These are phyloP conservation scores for Xanthia icteritia DNA, from an alignment of 2,888 invertebrate genomes.

Conservation along the genomic window DNA sequence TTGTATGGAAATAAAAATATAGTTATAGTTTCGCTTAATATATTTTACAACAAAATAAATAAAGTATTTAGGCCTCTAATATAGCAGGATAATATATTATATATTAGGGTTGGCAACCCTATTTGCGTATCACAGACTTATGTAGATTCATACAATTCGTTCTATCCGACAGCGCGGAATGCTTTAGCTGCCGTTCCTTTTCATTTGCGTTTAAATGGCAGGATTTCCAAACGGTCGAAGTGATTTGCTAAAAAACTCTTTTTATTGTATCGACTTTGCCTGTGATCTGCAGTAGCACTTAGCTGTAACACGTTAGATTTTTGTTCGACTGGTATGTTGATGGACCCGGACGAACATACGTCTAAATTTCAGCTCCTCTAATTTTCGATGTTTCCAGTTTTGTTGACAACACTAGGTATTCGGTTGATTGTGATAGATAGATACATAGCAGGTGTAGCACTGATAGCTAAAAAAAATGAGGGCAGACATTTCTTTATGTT, in stretches of 20 bases:
- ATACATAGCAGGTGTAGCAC: background rate
- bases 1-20: no score
- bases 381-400: background rate
- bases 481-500: no score
- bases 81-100: no score
- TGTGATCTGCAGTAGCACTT: background rate
- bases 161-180: conserved; percentile 11
- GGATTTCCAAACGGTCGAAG: background rate
- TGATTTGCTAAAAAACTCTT: conserved; percentile 3
- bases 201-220: conserved; percentile 19
- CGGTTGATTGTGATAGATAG: background rate
- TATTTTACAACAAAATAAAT: no score
- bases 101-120: no score
- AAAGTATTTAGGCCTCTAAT: no score
- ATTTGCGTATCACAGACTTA: conserved; percentile 4
- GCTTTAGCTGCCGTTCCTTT: conserved; percentile 15
- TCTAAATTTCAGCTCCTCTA: background rate
- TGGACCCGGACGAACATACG: background rate
- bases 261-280: background rate
- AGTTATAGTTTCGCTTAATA: no score
- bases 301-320: background rate
- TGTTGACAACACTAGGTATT: background rate
- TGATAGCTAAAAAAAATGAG: background rate
- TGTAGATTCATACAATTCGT: conserved; percentile 15
- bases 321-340: background rate